Evolutionary conservation across 2,797 vertebrate genomes (phyloP).

Genomic region (Decapterus maruadsi): DNA sequence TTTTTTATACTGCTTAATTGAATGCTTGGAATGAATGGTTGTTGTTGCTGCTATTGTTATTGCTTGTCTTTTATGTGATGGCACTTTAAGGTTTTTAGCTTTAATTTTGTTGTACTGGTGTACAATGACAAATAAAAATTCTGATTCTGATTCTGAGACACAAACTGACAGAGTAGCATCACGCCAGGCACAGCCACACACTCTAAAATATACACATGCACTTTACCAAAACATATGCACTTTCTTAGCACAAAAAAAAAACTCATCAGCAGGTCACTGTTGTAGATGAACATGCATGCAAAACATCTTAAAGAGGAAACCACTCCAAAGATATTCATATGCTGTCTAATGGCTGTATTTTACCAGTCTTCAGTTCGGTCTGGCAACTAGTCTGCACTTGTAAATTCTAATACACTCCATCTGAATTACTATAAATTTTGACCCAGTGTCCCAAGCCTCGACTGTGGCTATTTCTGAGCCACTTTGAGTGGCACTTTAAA

Average conservation of each 20-base stretch:
- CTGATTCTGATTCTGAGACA: too few species aligned
- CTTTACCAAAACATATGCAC: neutral
- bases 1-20: too few species aligned
- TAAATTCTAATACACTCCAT: neutral
- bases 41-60: too few species aligned
- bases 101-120: too few species aligned
- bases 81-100: too few species aligned
- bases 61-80: too few species aligned
- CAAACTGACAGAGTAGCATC: neutral
- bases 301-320: neutral
- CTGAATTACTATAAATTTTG: neutral
- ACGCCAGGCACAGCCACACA: neutral
- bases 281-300: neutral
- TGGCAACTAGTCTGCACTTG: neutral
- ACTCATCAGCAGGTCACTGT: neutral
- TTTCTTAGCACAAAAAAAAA: neutral
- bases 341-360: neutral
- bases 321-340: neutral
- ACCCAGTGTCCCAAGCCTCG: neutral
- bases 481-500: too few species aligned
- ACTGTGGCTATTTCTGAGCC: neutral
- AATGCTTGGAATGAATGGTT: too few species aligned
- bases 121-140: too few species aligned
- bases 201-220: too few species aligned
- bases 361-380: neutral